Percentiles rank a stretch among this genome's conserved stretches.
phyloP scores from a whole-genome alignment of 2,888 invertebrate genomes.

The Tetanocera ferruginea region DNA sequence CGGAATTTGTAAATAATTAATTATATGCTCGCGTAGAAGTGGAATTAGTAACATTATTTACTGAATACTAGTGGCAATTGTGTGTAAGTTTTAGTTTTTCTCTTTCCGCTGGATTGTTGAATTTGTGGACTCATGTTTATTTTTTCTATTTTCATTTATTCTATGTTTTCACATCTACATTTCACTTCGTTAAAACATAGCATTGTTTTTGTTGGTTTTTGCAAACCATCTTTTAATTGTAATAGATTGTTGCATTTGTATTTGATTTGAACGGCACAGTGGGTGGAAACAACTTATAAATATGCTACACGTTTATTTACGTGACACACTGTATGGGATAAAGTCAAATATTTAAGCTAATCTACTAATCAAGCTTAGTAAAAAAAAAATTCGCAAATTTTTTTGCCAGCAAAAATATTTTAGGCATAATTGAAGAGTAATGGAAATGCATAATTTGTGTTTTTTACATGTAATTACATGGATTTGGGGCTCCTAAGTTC shows the following conservation, averaged over 20 bases:
- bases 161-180: slow-evolving; percentile 10
- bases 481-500: too few species aligned
- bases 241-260: background rate
- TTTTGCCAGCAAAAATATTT: too few species aligned
- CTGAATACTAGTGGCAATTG: background rate
- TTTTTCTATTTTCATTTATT: slow-evolving; percentile 13
- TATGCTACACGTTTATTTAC: too few species aligned
- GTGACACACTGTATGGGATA: too few species aligned
- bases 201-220: background rate
- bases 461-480: too few species aligned
- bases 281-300: too few species aligned
- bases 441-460: too few species aligned
- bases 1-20: slow-evolving; percentile 2
- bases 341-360: too few species aligned
- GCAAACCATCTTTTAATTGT: background rate
- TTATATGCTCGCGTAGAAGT: background rate
- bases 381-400: too few species aligned
- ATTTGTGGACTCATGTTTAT: slow-evolving; percentile 10
- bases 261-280: too few species aligned
- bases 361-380: too few species aligned
- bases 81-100: background rate
- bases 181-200: background rate
- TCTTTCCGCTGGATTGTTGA: background rate
- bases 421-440: too few species aligned
- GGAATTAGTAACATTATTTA: background rate